A percentile compares a stretch with the other conserved stretches of the same genome.
Conservation (phyloP, 2,888 invertebrate species). For the Tholera decimalis region DNA sequence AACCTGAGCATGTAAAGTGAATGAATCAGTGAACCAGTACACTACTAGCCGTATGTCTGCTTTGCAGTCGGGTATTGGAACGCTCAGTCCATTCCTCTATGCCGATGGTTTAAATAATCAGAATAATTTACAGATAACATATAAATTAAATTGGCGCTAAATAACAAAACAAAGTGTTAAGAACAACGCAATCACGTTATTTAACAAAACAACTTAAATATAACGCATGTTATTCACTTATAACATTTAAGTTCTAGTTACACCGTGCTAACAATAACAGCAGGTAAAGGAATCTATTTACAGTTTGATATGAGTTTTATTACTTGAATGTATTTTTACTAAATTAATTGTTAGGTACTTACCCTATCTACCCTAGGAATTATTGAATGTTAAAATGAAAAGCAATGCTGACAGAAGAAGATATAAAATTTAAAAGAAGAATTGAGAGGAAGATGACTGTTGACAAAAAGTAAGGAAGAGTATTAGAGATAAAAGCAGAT, state of each 20-base stretch:
- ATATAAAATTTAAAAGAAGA: neutral
- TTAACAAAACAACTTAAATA: neutral
- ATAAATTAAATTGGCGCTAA: constrained; percentile 8
- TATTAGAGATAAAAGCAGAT: neutral
- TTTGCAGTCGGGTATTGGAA: no score
- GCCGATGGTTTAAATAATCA: constrained; percentile 11
- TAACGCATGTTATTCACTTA: neutral
- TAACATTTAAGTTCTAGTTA: neutral
- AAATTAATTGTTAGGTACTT: constrained; percentile 20
- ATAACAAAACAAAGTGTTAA: constrained; percentile 28
- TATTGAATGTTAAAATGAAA: constrained; percentile 8
- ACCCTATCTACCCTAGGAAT: constrained; percentile 16
- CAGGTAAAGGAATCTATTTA: constrained; percentile 35
- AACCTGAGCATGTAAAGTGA: no score
- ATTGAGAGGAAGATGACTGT: neutral
- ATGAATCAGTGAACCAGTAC: no score
- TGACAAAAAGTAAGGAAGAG: neutral
- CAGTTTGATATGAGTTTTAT: constrained; percentile 49
- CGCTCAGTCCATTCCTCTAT: neutral
- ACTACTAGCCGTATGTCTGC: no score
- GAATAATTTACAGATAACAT: constrained; percentile 1
- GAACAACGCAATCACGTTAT: neutral
- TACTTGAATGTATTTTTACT: constrained; percentile 35
- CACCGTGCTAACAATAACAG: neutral
- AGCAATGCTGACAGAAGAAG: neutral